Conservation (phyloP, 2,888 invertebrate species). For the Amphipyra berbera region DNA sequence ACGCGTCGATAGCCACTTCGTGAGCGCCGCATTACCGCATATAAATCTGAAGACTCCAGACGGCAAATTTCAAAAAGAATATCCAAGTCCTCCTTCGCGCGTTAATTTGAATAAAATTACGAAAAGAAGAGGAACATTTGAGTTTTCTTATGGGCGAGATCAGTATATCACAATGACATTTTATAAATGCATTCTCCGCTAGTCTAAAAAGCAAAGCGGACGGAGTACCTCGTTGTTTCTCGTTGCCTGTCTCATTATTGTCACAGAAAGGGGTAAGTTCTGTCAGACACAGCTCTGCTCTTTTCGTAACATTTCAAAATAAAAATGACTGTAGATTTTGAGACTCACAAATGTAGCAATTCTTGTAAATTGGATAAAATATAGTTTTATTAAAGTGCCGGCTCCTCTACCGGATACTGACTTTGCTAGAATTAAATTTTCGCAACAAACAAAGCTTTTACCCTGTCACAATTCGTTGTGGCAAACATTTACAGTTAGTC, state of each 20-base stretch:
- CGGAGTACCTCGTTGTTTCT: constrained; percentile 65
- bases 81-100: constrained; percentile 45
- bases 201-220: constrained; percentile 68
- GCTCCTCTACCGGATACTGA: constrained; percentile 66
- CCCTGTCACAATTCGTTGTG: constrained; percentile 78
- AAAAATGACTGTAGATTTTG: constrained; percentile 55
- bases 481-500: constrained; percentile 72
- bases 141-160: constrained; percentile 53
- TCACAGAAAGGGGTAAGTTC: constrained; percentile 69
- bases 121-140: constrained; percentile 21
- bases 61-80: constrained; percentile 57
- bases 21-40: constrained; percentile 72
- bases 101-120: constrained; percentile 62
- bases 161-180: constrained; percentile 66
- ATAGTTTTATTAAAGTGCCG: constrained; percentile 61
- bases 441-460: constrained; percentile 81
- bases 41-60: constrained; percentile 56
- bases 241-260: constrained; percentile 75
- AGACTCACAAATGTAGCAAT: constrained; percentile 38
- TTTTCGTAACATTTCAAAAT: constrained; percentile 65
- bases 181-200: constrained; percentile 69
- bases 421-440: constrained; percentile 77
- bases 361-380: constrained; percentile 53
- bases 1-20: constrained; percentile 84
- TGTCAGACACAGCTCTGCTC: constrained; percentile 60